Base-by-base conservation (phyloP, 2,113 vertebrate species). In the Rafetus swinhoei region DNA sequence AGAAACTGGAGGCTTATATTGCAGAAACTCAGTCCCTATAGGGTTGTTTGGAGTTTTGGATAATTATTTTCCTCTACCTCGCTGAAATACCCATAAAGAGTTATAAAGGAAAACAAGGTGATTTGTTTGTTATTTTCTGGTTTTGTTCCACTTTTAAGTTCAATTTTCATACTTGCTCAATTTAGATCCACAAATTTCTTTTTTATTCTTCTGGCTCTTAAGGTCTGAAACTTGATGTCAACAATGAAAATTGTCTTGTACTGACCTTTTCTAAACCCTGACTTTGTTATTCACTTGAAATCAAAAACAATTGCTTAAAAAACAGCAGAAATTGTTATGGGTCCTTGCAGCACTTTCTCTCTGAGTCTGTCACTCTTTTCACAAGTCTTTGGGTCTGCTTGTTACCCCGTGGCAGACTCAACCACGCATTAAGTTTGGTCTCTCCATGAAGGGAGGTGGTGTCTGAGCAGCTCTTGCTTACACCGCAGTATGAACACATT, bases 1-100 rank as follows among this genome's bases (percentile, higher is more conserved):
- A 0, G 1, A 35, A 72, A 35, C 6, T 16, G 6, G 29, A 27
- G 7, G 24, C 53, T 9, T 2, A 65, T 19, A 55, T 3, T 29
- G n/a, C 84, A 56, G 16, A 8, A 25, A 1, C 18, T 13, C 21
- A 27, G 45, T 35, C 10, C 45, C 74, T 76, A 1, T 18, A 5
- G 1, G 15, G 18, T 27, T 93, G 32, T 7, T 74, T 92, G 65
- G 65, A 56, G 27, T 59, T 92, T 59, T 56, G 87, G 54, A 88
- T 14, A 55, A 87, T 4, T 7, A 9, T 2, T 22, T 74, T 52
- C n/a, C 56, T 93, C 59, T 79, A 2, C 24, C 29, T 24, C 65
- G 59, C 19, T 59, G 32, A 45, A 86, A 91, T 7, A 24, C 56
- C 2, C 2, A 39, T 12, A 24, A 45, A 45, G 24, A 77, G 80